Conservation (phyloP, 2,888 invertebrate species). For the Loripinus fragilis region DNA sequence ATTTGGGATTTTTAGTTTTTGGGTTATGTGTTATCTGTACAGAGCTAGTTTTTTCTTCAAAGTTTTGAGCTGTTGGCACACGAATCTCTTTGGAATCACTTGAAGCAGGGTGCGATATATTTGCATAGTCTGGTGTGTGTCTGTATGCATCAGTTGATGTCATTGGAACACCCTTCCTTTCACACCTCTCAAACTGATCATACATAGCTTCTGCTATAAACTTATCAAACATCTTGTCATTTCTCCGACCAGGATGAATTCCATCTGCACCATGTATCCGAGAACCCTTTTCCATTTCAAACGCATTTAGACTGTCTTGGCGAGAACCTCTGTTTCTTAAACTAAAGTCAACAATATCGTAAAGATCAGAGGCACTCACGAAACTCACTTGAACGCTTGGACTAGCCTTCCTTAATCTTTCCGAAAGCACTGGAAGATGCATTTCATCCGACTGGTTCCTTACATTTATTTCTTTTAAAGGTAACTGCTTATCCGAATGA, state of each 20-base stretch:
- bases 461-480: constrained; percentile 32
- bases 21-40: not conserved
- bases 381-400: constrained; percentile 67
- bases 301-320: constrained; percentile 45
- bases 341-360: constrained; percentile 73
- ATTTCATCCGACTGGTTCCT: constrained; percentile 37
- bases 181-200: constrained; percentile 10
- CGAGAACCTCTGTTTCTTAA: constrained; percentile 60
- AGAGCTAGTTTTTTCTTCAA: not conserved
- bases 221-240: not conserved
- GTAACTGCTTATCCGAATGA: constrained; percentile 52
- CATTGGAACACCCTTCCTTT: not conserved
- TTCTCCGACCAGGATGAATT: not conserved
- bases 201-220: constrained; percentile 14
- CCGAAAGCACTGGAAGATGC: constrained; percentile 57
- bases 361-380: constrained; percentile 72
- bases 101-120: not conserved
- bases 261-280: not conserved
- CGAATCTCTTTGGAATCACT: not conserved
- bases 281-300: constrained; percentile 50
- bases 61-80: not conserved
- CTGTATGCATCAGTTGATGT: not conserved
- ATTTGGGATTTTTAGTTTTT: not conserved
- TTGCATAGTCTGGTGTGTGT: not conserved
- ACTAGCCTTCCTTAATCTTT: constrained; percentile 53